These are phyloP conservation scores for Scolopax bukidnonensis DNA, from an alignment of 2,797 vertebrate species.

Conservation along the genomic window DNA sequence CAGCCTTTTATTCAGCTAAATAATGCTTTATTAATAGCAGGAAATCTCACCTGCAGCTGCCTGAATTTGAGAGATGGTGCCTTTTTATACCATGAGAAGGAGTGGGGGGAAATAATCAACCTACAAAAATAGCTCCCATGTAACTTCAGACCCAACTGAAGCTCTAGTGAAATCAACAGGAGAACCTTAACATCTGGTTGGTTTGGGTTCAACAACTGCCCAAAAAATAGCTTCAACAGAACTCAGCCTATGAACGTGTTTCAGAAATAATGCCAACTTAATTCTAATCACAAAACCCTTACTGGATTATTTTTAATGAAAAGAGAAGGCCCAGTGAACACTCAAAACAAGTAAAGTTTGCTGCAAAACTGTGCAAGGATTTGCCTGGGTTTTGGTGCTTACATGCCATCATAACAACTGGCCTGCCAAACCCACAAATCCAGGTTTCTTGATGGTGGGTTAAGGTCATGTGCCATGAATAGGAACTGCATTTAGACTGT, in stretches of 20 bases:
- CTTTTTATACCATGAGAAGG: not conserved
- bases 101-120: not conserved
- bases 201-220: not conserved
- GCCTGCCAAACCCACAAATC: not conserved
- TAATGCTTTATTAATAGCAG: not conserved
- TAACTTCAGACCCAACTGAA: not conserved
- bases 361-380: not conserved
- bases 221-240: not conserved
- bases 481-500: not conserved
- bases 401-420: not conserved
- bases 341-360: not conserved
- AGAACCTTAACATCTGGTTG: not conserved
- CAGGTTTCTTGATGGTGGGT: not conserved
- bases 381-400: not conserved
- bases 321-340: not conserved
- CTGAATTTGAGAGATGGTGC: not conserved
- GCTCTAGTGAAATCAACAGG: not conserved
- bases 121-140: not conserved
- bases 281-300: not conserved
- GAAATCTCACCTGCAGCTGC: not conserved
- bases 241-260: too few relatives aligned
- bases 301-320: not conserved
- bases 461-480: not conserved
- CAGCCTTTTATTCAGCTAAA: rapidly evolving
- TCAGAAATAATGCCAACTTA: not conserved